Conservation (phyloP, 2,888 invertebrate genomes). For the Meliscaeva auricollis region DNA sequence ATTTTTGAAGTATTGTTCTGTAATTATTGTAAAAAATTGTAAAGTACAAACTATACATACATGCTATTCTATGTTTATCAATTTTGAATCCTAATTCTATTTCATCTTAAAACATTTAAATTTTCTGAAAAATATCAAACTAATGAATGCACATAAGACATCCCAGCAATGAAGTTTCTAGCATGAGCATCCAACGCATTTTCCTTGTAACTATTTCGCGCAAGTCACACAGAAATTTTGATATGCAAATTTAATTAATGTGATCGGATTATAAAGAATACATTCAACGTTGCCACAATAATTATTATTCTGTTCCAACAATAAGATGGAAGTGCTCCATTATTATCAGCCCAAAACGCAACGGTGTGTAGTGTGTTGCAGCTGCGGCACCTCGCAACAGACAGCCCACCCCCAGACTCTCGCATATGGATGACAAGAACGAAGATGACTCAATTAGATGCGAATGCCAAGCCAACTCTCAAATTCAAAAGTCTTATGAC, state of each 20-base stretch:
- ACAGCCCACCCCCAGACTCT: not conserved
- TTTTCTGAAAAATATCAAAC: too few species aligned
- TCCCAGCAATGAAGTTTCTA: too few species aligned
- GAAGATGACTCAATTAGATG: constrained; percentile 14
- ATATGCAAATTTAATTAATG: constrained; percentile 21
- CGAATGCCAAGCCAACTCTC: not conserved
- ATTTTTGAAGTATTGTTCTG: too few species aligned
- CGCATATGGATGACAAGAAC: not conserved
- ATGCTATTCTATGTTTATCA: too few species aligned
- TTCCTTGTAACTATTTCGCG: too few species aligned
- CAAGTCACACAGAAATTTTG: not conserved
- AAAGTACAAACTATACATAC: too few species aligned
- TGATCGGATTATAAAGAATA: constrained; percentile 5
- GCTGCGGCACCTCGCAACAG: not conserved
- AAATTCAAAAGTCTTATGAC: not conserved
- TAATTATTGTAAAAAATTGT: too few species aligned
- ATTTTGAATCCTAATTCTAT: too few species aligned
- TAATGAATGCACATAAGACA: too few species aligned
- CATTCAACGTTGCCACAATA: not conserved
- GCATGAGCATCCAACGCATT: too few species aligned
- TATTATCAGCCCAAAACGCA: too few species aligned
- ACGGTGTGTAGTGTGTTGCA: not conserved
- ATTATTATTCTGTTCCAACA: not conserved
- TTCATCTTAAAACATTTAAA: too few species aligned
- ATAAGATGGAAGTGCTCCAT: not conserved